These are phyloP conservation scores for Pseudomyrmex dendroicus DNA, from an alignment of 1,140 invertebrate species.

Conservation along the genomic window DNA sequence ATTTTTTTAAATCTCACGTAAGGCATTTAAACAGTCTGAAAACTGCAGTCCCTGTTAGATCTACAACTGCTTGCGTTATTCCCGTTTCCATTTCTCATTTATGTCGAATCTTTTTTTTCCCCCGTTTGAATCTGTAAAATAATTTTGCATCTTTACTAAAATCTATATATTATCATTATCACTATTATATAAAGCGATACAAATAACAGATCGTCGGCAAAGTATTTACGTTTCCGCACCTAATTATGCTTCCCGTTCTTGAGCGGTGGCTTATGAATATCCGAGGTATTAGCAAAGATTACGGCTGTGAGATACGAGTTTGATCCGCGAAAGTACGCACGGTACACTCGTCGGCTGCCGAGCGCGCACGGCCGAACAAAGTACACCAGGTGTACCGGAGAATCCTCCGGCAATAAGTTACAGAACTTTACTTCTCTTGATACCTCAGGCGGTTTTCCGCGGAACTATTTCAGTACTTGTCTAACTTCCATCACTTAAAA, in stretches of 20 bases:
- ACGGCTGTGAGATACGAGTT: conserved; percentile 46
- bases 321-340: conserved; percentile 54
- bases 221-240: conserved; percentile 53
- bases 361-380: conserved; percentile 37
- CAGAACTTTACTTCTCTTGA: conserved; percentile 52
- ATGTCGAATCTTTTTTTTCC: too few relatives aligned
- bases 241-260: conserved; percentile 54
- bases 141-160: too few relatives aligned
- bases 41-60: too few relatives aligned
- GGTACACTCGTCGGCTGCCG: conserved; percentile 31
- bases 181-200: not conserved
- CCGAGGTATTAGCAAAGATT: conserved; percentile 57
- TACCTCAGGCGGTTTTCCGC: conserved; percentile 53
- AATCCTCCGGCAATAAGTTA: conserved; percentile 56
- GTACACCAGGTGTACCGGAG: conserved; percentile 48
- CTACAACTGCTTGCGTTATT: too few relatives aligned
- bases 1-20: too few relatives aligned
- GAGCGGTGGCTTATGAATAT: conserved; percentile 52
- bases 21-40: too few relatives aligned
- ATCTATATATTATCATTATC: too few relatives aligned
- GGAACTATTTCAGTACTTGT: conserved; percentile 46
- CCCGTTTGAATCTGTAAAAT: too few relatives aligned
- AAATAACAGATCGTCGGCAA: conserved; percentile 39
- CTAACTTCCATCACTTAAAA: conserved; percentile 37
- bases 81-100: too few relatives aligned